Conservation (phyloP, 35 echinoderm and acorn worm species). For the Ophiothrix spiculata region DNA sequence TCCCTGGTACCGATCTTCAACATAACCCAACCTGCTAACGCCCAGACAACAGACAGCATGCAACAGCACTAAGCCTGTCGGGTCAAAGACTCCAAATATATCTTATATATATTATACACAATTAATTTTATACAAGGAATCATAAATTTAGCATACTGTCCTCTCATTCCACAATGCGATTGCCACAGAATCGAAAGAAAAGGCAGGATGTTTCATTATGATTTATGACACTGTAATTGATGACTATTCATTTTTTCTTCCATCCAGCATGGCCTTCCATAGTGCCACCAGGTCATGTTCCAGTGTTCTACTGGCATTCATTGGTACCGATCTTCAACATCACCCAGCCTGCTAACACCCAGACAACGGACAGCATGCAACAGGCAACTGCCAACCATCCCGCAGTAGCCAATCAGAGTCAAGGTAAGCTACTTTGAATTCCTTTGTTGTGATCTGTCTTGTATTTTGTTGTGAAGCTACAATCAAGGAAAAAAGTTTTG, state of each 20-base stretch:
- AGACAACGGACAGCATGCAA: conserved; percentile 15
- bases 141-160: too few relatives aligned
- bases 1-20: conserved; percentile 92
- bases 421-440: conserved; percentile 41
- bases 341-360: conserved; percentile 53
- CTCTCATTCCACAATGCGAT: too few relatives aligned
- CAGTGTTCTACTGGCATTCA: conserved; percentile 96
- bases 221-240: too few relatives aligned
- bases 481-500: too few relatives aligned
- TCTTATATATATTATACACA: too few relatives aligned
- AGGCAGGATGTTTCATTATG: too few relatives aligned
- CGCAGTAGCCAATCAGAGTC: conserved; percentile 40
- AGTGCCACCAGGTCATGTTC: conserved; percentile 90
- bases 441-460: too few relatives aligned
- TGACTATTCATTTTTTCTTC: conserved; percentile 12
- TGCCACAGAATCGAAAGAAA: too few relatives aligned
- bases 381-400: conserved; percentile 48
- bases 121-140: too few relatives aligned
- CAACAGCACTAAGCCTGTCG: too few relatives aligned
- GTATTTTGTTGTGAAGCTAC: too few relatives aligned
- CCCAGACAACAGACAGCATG: conserved; percentile 9
- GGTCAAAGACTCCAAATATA: too few relatives aligned
- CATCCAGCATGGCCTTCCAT: conserved; percentile 53
- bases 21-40: conserved; percentile 67
- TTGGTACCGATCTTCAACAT: conserved; percentile 94